Percentiles rank a stretch among this genome's conserved stretches.
Conservation (phyloP, 2,888 invertebrate species). For the Agonopterix subpropinquella region DNA sequence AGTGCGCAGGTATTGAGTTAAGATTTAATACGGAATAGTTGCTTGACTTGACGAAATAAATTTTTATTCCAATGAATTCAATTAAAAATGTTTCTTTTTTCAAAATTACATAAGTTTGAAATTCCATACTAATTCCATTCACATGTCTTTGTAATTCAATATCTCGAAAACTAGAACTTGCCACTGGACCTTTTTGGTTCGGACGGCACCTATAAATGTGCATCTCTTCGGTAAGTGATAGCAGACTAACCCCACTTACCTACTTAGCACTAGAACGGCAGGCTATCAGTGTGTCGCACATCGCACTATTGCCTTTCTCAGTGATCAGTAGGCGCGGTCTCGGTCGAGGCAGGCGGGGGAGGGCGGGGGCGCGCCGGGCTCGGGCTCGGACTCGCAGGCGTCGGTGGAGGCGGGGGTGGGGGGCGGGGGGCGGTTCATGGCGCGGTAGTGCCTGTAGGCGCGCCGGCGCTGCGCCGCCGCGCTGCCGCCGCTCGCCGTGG, state of each 20-base stretch:
- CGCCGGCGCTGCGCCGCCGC: conserved; percentile 74
- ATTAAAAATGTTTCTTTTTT: too few species aligned
- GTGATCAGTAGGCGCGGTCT: conserved; percentile 25
- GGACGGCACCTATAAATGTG: neutral
- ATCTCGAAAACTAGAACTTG: too few species aligned
- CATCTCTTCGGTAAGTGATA: neutral
- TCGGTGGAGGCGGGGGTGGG: conserved; percentile 97
- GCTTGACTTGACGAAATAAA: too few species aligned
- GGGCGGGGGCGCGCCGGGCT: conserved; percentile 90
- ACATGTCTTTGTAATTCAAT: too few species aligned
- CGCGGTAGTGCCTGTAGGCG: conserved; percentile 85
- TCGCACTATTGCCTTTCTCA: too few species aligned
- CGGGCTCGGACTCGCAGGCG: conserved; percentile 89
- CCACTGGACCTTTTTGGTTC: neutral
- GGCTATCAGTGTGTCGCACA: neutral
- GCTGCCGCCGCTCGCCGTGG: conserved; percentile 79
- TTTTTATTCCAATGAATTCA: too few species aligned
- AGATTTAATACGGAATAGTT: too few species aligned
- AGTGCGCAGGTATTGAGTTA: too few species aligned
- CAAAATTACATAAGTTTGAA: too few species aligned
- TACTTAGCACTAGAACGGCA: neutral
- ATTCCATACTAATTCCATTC: too few species aligned
- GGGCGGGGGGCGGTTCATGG: conserved; percentile 92
- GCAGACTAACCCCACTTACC: neutral
- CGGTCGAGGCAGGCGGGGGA: conserved; percentile 87